These are phyloP conservation scores for Natator depressus DNA, from an alignment of 2,113 vertebrate species.

Conservation along the genomic window DNA sequence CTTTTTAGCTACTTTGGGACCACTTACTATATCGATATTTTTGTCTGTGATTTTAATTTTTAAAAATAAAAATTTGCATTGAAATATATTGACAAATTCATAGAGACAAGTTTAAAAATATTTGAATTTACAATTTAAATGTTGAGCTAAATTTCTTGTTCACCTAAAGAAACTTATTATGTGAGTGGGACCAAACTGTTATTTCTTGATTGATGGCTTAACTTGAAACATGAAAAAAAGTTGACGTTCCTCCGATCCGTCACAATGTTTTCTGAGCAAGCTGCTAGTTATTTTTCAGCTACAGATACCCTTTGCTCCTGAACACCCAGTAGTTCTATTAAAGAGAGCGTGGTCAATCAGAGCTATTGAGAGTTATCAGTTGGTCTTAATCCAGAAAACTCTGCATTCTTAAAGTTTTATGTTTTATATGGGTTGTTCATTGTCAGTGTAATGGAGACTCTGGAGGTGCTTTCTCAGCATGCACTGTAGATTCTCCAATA, in stretches of 20 bases:
- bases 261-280: neutral
- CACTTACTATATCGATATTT: constrained; percentile 9
- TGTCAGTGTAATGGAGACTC: neutral
- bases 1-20: neutral
- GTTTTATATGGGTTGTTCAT: neutral
- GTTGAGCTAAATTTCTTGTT: neutral
- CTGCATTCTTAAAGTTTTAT: neutral
- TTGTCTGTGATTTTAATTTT: neutral
- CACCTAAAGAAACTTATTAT: neutral
- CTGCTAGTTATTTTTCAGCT: neutral
- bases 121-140: neutral
- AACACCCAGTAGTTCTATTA: neutral
- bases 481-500: neutral
- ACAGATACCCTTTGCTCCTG: accelerated
- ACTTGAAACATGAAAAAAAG: neutral
- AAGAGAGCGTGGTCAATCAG: neutral
- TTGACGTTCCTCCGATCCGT: neutral
- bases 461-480: neutral
- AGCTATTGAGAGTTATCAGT: neutral
- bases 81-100: neutral
- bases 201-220: neutral
- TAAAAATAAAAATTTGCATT: neutral
- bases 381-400: constrained; percentile 5
- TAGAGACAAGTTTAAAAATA: neutral
- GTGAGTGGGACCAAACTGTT: neutral